A percentile compares a stretch with the other conserved stretches of the same genome.
These are phyloP conservation scores for Caracal caracal DNA, from an alignment of 2,113 vertebrate genomes.

Conservation along the genomic window DNA sequence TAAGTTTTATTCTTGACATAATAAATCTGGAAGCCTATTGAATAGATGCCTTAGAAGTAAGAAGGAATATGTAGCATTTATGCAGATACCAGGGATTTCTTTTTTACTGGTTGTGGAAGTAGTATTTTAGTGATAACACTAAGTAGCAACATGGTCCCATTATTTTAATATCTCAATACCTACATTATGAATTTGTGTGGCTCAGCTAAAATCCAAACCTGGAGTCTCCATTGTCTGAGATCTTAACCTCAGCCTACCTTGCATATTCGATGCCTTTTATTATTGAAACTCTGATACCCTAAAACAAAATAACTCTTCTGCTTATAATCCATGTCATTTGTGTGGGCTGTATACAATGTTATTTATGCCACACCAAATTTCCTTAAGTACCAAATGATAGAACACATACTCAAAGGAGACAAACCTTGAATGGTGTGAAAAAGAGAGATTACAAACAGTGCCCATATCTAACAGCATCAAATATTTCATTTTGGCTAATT, in stretches of 20 bases:
- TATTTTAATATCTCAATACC: conserved; percentile 12
- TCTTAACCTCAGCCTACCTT: background rate
- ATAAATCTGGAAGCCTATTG: conserved; percentile 34
- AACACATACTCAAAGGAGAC: background rate
- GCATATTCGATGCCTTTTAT: background rate
- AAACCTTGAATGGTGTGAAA: background rate
- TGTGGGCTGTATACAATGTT: background rate
- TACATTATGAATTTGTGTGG: background rate
- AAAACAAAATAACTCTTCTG: conserved; percentile 42
- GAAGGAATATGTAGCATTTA: conserved; percentile 18
- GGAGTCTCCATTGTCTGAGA: background rate
- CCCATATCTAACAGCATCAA: background rate
- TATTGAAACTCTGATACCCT: conserved; percentile 1
- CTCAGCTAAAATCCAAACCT: background rate
- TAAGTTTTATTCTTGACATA: conserved; percentile 41
- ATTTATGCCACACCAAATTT: background rate
- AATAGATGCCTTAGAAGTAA: background rate
- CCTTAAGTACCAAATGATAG: background rate
- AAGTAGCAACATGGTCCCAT: background rate
- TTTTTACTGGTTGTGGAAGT: background rate
- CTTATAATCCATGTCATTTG: background rate
- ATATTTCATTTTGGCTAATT: background rate
- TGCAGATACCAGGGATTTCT: background rate
- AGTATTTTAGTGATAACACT: background rate
- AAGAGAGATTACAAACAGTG: background rate